Base-by-base conservation (phyloP, 2,888 invertebrate species). In the Matsumyia berberina region DNA sequence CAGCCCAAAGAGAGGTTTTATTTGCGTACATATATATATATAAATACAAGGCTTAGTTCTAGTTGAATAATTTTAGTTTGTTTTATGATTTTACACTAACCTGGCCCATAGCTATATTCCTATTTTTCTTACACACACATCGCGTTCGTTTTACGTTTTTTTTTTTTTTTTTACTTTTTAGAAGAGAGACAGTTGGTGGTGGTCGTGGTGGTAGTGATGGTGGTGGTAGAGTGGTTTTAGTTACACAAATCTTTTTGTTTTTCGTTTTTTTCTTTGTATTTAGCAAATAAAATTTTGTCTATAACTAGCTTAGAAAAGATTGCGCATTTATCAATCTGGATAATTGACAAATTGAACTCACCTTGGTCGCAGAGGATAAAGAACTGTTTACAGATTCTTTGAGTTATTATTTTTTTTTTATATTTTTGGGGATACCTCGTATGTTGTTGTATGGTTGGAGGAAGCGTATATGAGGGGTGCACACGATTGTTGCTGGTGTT, bases 361-460 rank as follows among this genome's bases (percentile, higher is more conserved):
- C 87, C 88, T 88, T 86, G 44, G 66, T 73, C 31, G 67, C 70
- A 80, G 82, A 37, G 70, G 49, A 53, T 42, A 73, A 55, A 80
- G 51, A 66, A 76, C 81, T 80, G 69, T 64, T 35, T 44, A 66
- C 58, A 70, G 76, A 70, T 76, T 69, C 57, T 64, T 58, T 60
- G 82, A 69, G 24, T 24, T 67, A 53, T 64, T 24, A 24, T 24
- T 24, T 66, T 82, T 80, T 78, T 76, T 72, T 60, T 67, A 77
- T 80, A 77, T 78, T 86, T 86, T 83, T 82, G 86, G 87, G 87
- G 86, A 87, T 88, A 88, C 88, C 88, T 88, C 88, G 51, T 64
- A 66, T 73, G 67, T 72, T 78, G 55, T 49, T 57, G 15, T 37
- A 29, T 49, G 12, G 58, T 60, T 60, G 37, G 31, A 46, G 64